Evolutionary conservation across 2,113 vertebrate genomes (phyloP).

Genomic region (Trichechus manatus): DNA sequence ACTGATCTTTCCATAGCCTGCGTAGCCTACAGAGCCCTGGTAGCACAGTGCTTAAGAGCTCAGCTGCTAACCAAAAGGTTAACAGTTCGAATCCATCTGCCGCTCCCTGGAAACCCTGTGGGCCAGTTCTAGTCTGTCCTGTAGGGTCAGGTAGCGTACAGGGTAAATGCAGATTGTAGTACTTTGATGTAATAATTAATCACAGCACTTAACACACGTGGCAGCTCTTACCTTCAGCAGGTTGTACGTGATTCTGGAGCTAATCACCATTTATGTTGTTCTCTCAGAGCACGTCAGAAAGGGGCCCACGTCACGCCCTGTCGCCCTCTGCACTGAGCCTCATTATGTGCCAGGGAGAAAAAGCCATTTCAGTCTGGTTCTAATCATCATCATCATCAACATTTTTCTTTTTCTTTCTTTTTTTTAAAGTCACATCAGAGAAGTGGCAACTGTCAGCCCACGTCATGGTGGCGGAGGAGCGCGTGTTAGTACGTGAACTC

Average conservation of each 20-base stretch:
- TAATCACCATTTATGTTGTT: not conserved
- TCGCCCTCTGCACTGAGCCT: not conserved
- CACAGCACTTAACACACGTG: not conserved
- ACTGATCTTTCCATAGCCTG: not conserved
- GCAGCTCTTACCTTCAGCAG: not conserved
- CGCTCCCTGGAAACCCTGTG: too few species aligned
- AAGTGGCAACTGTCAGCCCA: not conserved
- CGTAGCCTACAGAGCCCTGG: not conserved
- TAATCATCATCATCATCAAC: not conserved
- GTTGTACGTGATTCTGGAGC: not conserved
- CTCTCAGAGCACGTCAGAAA: not conserved
- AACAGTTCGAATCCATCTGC: too few species aligned
- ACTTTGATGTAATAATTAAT: not conserved
- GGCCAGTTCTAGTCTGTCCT: too few species aligned
- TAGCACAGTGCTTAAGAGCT: too few species aligned
- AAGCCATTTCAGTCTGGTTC: not conserved
- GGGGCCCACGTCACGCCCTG: not conserved
- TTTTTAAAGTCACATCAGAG: not conserved
- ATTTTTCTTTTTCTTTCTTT: not conserved
- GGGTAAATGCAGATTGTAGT: not conserved
- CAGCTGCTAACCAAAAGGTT: too few species aligned
- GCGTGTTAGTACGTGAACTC: not conserved
- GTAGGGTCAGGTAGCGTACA: too few species aligned
- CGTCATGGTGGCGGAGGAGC: not conserved
- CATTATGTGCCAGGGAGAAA: not conserved